Base-by-base conservation (phyloP, 2,797 vertebrate species). In the Amphiprion clarkii region DNA sequence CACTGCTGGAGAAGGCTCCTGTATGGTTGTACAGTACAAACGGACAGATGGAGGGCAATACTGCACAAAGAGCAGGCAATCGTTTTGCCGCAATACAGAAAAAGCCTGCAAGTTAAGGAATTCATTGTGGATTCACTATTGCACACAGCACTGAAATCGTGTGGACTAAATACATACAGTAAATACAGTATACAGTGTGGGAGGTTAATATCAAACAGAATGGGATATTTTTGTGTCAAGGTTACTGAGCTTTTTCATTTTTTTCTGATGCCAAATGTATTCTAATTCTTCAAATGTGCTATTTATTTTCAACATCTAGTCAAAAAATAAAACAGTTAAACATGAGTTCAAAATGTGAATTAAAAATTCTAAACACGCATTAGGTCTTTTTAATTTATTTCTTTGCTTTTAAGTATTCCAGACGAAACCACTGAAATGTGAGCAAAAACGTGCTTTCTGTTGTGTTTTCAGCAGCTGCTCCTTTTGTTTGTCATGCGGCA, bases 1-100 rank as follows among this genome's bases (percentile, higher is more conserved):
- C 92, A 70, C 89, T 71, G 88, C 87, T 90, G 90, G 88, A 90
- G 84, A 88, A 73, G 82, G 81, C 87, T 89, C 84, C 86, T 87
- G 87, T 75, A 71, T 70, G 71, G 64, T n/a, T 79, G 82, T 90
- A 93, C 91, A 89, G 90, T 91, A 89, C 87, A 84, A 67, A 81
- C 81, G 76, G 87, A 88, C 90, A 87, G 87, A 89, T 77, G 88
- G 85, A 89, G 85, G 89, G 92, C 92, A 93, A 92, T 78, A 85
- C 87, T 75, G 81, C 84, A 81, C 83, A 73, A 76, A 89, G 83
- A 88, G 81, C 68, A 82, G 79, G 89, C 89, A 93, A 93, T 90
- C 83, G 49, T 83, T 89, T 86, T 73, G 69, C 85, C 54, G 86
- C 88, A 87, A 36, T 73, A 83, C 57, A 71, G 73, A 82, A 86